Evolutionary conservation across 2,888 invertebrate genomes (phyloP), one percentile per base, ranked within the genome.

Genomic region (Noctua pronuba): DNA sequence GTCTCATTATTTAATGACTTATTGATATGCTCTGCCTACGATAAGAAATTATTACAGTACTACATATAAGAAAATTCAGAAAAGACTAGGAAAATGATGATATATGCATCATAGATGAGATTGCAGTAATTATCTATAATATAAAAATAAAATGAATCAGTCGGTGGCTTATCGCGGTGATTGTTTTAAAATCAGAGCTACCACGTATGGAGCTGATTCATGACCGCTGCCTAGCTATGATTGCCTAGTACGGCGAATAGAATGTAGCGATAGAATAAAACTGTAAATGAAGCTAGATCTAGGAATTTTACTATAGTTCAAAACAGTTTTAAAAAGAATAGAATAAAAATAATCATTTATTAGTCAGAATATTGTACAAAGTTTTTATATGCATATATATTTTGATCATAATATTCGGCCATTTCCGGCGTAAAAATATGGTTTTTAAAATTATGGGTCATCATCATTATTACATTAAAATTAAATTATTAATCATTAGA

Each of bases 171-270:
- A 73, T 44, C 24, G 35, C 11, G 38, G 2, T 31, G 31, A 49
- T 58, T 46, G 31, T 44, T 65, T 69, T 52, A 52, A 70, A 80
- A 66, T 62, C 11, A 44, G 21, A 70, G 67, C 44, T 28, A 46
- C 18, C n/a, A 38, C 31, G 18, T 58, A 41, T 55, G 21, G 38
- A 80, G 46, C 35, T 80, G 69, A 80, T 46, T 65, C 80, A 80
- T 68, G 16, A 31, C 13, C 21, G 1, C 35, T 28, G 5, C 16
- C 18, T 16, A 41, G 1, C 1, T 73, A 52, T 77, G 41, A n/a
- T 68, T 28, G 55, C 71, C 76, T 75, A 38, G 67, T 80, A 70
- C 31, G 7, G 18, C 10, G 18, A 62, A 28, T 62, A 35, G 5
- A 38, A 52, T 28, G 24, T 44, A 6, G 46, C 18, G 46, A 46